Base-by-base conservation (phyloP, 2,113 vertebrate genomes). In the Ifrita kowaldi region DNA sequence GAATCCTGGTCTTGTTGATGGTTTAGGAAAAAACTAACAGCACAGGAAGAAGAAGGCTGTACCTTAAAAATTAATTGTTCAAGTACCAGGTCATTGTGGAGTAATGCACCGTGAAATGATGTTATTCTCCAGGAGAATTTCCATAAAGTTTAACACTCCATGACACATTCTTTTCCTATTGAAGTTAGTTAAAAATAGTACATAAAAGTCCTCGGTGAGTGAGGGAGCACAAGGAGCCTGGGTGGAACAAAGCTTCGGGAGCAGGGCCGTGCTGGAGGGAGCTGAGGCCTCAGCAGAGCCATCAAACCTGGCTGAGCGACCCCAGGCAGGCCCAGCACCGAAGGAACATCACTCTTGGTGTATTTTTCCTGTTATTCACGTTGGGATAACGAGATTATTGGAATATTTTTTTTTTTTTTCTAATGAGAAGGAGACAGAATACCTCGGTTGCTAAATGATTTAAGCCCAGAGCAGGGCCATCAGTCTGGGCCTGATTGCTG, bases 381-480 rank as follows among this genome's bases (percentile, higher is more conserved):
- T 97, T 93, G 98, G 98, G 98, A 98, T 99, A 98, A 99, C 98
- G 97, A 98, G 98, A 98, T 99, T 98, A 98, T 97, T 94, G 98
- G 98, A 98, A 98, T 98, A 98, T 98, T 62, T 97, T 97, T 94
- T 88, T 26, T 67, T 23, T 68, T 41, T 17, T 0, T 2, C 97
- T 99, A 99, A 99, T 98, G 98, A 99, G 98, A 98, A 98, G 97
- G 98, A 98, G 98, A 98, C 98, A 91, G 99, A 99, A 98, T 98
- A 98, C 97, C 98, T 98, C 97, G 97, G 98, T 96, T 92, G 97
- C 96, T 97, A 97, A 98, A 97, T 98, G 98, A 98, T 98, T 98
- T 98, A 98, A 98, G 98, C 98, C 96, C 97, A 94, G 98, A 98
- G 97, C 97, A 97, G 98, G 96, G 95, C 97, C 98, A 99, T 99